Base-by-base conservation (phyloP, 2,888 invertebrate genomes). In the Drosophila nr. perissopoda region DNA sequence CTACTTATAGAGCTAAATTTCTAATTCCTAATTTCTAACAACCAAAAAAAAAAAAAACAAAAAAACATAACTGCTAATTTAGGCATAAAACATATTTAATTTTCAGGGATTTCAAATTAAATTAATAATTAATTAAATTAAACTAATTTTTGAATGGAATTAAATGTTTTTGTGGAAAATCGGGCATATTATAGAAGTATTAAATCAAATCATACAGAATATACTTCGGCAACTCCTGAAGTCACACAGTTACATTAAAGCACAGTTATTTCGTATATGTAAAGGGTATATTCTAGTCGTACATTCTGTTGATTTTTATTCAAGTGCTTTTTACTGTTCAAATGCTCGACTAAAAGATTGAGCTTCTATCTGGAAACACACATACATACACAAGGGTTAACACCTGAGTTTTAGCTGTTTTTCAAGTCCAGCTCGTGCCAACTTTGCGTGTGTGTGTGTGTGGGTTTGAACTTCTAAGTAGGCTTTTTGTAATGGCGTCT, bases 291-390 rank as follows among this genome's bases (percentile, higher is more conserved):
- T 31, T 16, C 21, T 21, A 21, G 57, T 29, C 29, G 31, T 16
- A 31, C 13, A 52, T 7, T 31, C 4, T 31, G 21, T 42, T 29
- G 57, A n/a, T 11, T n/a, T 57, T 57, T 4, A 4, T 53, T 61
- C 70, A 82, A 83, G 85, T 83, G 83, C 88, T 88, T 88, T 83
- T 79, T 80, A 66, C 79, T 77, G 81, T 68, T 70, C 60, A 77
- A 77, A 63, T 67, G 60, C 65, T 58, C 49, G 48, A 46, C 66
- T 72, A 46, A 65, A 64, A 76, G 76, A 67, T 70, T 76, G 74
- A 85, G 89, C 89, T 89, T 85, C 89, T 84, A 85, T 69, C 69
- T 74, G 62, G 62, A 62, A 59, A 68, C 40, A 69, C 46, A 57
- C 48, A 59, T 36, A 57, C 29, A 53, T 33, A 40, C 27, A 46